A percentile compares a stretch with the other conserved stretches of the same genome.
Evolutionary conservation across 1,140 invertebrate genomes (phyloP).

Genomic region (Eulimnadia texana): DNA sequence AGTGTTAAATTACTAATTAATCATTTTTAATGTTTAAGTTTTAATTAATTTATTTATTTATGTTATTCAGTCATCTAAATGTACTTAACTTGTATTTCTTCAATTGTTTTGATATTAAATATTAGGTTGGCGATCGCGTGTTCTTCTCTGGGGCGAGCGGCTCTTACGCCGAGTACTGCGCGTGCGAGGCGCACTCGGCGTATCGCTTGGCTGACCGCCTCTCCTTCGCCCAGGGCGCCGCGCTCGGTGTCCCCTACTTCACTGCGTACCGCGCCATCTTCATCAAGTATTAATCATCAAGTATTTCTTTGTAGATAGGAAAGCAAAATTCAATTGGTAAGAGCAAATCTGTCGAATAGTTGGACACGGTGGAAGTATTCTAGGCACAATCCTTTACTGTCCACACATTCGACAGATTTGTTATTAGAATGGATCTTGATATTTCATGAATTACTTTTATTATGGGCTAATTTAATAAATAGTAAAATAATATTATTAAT

Average conservation of each 20-base stretch:
- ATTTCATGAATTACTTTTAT: no score
- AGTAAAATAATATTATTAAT: no score
- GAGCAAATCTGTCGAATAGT: no score
- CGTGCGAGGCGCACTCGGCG: conserved; percentile 25
- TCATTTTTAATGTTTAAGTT: conserved; percentile 10
- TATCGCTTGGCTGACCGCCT: conserved; percentile 31
- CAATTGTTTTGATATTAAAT: not conserved
- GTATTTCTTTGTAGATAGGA: no score
- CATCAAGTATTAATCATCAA: conserved; percentile 27
- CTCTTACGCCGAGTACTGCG: conserved; percentile 36
- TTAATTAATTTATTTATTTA: not conserved
- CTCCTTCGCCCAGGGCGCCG: conserved; percentile 38
- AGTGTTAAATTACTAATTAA: not conserved
- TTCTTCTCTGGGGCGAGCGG: conserved; percentile 30
- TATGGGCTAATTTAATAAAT: no score
- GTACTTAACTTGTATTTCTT: not conserved
- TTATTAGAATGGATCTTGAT: no score
- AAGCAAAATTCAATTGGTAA: not conserved
- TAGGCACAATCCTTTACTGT: no score
- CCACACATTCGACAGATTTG: no score
- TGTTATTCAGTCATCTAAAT: conserved; percentile 10
- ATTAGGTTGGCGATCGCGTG: conserved; percentile 37
- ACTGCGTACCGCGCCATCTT: conserved; percentile 39
- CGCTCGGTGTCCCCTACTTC: conserved; percentile 42
- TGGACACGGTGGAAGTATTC: no score